Conservation (phyloP, 2,113 vertebrate species). For the Xenus cinereus region DNA sequence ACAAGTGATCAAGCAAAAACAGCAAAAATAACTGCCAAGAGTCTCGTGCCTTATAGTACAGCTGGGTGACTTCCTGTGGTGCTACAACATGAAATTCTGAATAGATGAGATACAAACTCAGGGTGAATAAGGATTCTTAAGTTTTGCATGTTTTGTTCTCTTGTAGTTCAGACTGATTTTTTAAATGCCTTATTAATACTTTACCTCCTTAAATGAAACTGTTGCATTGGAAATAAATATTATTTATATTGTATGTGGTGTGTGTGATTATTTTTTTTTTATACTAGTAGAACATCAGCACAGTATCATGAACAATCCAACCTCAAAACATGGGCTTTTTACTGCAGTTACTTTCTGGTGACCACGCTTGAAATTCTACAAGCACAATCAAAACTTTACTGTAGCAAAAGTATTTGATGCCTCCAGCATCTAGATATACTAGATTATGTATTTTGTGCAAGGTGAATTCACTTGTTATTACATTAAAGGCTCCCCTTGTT, state of each 20-base stretch:
- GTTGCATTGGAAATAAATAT: slow-evolving; percentile 53
- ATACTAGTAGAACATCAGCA: background rate
- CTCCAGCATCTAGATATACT: background rate
- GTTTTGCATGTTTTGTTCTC: slow-evolving; percentile 44
- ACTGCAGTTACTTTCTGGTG: background rate
- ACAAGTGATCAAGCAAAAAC: slow-evolving; percentile 68
- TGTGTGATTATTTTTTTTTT: background rate
- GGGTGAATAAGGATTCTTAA: background rate
- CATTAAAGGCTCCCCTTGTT: background rate
- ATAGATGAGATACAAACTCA: background rate
- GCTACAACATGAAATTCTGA: background rate
- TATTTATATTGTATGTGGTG: background rate
- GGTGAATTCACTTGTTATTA: background rate
- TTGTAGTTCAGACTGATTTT: background rate
- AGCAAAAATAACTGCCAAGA: background rate
- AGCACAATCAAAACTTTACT: background rate
- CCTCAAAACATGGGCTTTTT: background rate
- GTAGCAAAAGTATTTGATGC: background rate
- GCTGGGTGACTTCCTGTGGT: background rate
- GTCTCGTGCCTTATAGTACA: background rate
- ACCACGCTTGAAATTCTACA: background rate
- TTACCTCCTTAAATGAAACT: slow-evolving; percentile 19
- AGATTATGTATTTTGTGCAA: background rate
- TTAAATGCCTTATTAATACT: slow-evolving; percentile 72
- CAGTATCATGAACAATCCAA: background rate